Percentiles rank a stretch among this genome's conserved stretches.
Evolutionary conservation across 2,113 vertebrate genomes (phyloP).

Genomic region (Tautogolabrus adspersus): DNA sequence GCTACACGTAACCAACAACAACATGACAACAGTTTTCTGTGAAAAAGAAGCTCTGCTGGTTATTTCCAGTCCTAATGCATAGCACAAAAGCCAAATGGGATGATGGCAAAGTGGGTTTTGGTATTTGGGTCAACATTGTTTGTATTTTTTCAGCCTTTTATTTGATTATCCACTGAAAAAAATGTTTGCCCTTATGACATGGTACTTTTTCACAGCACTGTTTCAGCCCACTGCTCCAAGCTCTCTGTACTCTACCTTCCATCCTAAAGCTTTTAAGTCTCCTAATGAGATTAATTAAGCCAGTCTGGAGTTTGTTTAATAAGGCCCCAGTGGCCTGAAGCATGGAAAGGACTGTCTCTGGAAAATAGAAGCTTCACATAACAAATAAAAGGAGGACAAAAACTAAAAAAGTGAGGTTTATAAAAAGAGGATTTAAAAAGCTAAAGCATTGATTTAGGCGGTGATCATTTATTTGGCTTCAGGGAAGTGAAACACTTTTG

Average conservation of each 20-base stretch:
- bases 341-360: constrained; percentile 46
- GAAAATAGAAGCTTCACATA: constrained; percentile 39
- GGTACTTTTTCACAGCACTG: constrained; percentile 10
- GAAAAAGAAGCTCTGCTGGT: constrained; percentile 7
- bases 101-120: constrained; percentile 10
- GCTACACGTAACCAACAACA: constrained; percentile 1
- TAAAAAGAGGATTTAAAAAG: constrained; percentile 35
- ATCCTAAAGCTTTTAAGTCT: constrained; percentile 68
- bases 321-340: constrained; percentile 64
- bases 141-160: constrained; percentile 53
- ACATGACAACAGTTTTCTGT: constrained; percentile 1
- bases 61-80: neutral
- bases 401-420: constrained; percentile 14
- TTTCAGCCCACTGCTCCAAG: constrained; percentile 33
- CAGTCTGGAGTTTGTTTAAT: constrained; percentile 72
- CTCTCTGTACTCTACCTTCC: constrained; percentile 46
- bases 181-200: constrained; percentile 29
- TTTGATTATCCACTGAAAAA: constrained; percentile 61
- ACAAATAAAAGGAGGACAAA: constrained; percentile 30
- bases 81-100: constrained; percentile 32
- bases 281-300: constrained; percentile 79
- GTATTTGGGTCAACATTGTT: constrained; percentile 69
- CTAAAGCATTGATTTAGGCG: constrained; percentile 39
- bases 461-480: constrained; percentile 36
- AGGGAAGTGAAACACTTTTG: constrained; percentile 5